Conservation (phyloP, 2,888 invertebrate species). For the Teleiodes luculella region DNA sequence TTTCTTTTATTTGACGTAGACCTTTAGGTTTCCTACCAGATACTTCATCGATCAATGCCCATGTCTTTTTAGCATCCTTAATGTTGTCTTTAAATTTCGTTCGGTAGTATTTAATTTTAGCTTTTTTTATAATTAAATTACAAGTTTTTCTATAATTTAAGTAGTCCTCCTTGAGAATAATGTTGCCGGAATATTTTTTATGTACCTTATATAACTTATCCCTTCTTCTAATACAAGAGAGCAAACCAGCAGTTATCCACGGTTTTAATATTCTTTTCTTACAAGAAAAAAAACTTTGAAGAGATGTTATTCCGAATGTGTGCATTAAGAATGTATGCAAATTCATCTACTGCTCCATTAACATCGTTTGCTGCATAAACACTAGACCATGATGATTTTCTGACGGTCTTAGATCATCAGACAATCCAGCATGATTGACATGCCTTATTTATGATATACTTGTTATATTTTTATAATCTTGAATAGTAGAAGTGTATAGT, state of each 20-base stretch:
- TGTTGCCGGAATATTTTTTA: background rate
- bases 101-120: background rate
- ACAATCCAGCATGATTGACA: background rate
- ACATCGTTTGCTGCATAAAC: background rate
- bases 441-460: background rate
- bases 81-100: background rate
- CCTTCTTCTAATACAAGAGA: background rate
- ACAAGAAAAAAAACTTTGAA: background rate
- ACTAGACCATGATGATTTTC: background rate
- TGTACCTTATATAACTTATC: no score
- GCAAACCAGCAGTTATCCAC: background rate
- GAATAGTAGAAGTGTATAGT: no score
- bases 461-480: no score
- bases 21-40: background rate
- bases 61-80: background rate
- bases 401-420: background rate
- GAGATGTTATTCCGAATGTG: background rate
- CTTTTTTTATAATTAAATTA: background rate
- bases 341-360: background rate
- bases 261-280: background rate
- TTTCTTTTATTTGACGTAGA: background rate
- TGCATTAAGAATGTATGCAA: background rate
- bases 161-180: background rate
- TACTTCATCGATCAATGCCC: background rate
- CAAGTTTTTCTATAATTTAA: background rate